Conservation (phyloP, 1,140 invertebrate genomes). For the Drosophila auraria region DNA sequence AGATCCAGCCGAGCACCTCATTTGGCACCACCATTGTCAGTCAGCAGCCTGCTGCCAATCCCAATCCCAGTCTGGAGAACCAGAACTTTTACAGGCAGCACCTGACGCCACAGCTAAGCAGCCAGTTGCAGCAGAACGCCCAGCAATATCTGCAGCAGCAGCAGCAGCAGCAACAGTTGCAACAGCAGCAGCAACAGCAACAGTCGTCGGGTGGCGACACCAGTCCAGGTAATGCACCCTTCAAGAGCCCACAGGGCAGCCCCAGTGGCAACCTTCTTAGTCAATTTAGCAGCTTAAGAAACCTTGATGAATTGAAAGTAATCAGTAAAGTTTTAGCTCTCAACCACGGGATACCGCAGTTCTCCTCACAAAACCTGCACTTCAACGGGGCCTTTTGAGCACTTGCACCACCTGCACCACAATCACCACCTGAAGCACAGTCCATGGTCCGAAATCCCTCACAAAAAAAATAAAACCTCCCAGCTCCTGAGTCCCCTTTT, state of each 20-base stretch:
- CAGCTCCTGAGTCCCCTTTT: slow-evolving; percentile 42
- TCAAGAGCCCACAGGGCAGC: slow-evolving; percentile 86
- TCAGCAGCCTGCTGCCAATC: slow-evolving; percentile 48
- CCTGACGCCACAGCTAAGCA: slow-evolving; percentile 75
- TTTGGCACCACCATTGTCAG: slow-evolving; percentile 71
- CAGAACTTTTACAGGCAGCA: slow-evolving; percentile 83
- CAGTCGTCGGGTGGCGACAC: slow-evolving; percentile 50
- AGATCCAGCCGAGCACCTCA: slow-evolving; percentile 69
- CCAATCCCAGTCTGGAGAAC: slow-evolving; percentile 69
- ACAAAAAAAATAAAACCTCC: slow-evolving; percentile 28
- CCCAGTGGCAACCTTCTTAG: slow-evolving; percentile 86
- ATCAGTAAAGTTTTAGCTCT: slow-evolving; percentile 92
- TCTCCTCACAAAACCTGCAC: slow-evolving; percentile 80
- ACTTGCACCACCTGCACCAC: slow-evolving; percentile 59
- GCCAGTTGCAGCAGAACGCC: slow-evolving; percentile 77
- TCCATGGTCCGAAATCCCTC: slow-evolving; percentile 25
- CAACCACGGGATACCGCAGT: slow-evolving; percentile 88
- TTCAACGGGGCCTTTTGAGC: slow-evolving; percentile 77
- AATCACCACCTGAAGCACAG: slow-evolving; percentile 39
- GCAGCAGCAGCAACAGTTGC: slow-evolving; percentile 65
- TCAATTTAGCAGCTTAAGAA: slow-evolving; percentile 86
- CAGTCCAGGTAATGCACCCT: slow-evolving; percentile 71
- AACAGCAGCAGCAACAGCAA: slow-evolving; percentile 64
- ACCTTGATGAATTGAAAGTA: slow-evolving; percentile 90
- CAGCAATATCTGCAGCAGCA: slow-evolving; percentile 76